phyloP scores from a whole-genome alignment of 92 coral and sea anemone genomes.

The Bergia puertoricense region DNA sequence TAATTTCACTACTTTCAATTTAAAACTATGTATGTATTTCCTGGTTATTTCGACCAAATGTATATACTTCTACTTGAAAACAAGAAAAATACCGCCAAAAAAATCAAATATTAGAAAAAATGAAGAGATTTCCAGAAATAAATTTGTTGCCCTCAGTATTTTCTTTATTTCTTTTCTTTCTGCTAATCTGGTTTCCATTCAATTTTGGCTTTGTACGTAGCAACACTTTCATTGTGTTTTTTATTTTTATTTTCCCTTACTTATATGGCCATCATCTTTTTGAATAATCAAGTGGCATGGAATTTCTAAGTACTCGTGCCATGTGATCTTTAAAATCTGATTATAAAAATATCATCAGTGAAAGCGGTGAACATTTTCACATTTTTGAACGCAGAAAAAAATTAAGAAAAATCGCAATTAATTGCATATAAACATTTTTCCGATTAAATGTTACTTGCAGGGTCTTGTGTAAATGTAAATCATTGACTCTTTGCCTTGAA shows the following conservation, averaged over 20 bases:
- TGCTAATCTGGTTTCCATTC: background rate
- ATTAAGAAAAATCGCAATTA: background rate
- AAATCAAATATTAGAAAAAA: background rate
- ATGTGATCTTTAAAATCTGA: background rate
- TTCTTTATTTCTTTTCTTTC: background rate
- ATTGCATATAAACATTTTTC: background rate
- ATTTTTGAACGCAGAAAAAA: background rate
- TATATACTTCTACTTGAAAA: background rate
- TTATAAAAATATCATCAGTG: background rate
- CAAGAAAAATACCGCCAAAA: background rate
- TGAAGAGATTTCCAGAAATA: background rate
- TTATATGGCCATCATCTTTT: background rate
- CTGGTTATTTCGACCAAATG: no score
- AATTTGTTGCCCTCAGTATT: background rate
- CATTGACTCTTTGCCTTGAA: background rate
- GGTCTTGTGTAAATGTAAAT: background rate
- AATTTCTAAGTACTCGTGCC: background rate
- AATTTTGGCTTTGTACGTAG: background rate
- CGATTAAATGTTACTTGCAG: background rate
- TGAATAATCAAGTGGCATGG: background rate
- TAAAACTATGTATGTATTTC: background rate
- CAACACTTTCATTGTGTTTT: background rate
- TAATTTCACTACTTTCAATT: background rate
- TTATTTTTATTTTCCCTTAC: background rate
- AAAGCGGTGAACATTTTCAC: background rate